Conservation (phyloP, 2,113 vertebrate species). For the Panthera leo region DNA sequence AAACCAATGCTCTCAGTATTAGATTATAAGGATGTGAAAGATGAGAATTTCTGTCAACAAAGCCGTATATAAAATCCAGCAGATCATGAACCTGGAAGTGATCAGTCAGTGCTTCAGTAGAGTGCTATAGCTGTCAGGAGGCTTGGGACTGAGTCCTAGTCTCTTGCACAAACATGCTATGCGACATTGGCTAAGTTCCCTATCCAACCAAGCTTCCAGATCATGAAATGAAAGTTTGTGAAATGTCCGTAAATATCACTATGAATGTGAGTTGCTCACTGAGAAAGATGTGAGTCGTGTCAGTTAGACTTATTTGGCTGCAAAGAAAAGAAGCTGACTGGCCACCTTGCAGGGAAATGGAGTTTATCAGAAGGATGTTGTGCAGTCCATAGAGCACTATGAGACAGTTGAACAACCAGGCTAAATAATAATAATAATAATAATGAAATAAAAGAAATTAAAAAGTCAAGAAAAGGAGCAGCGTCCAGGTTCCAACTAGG, state of each 20-base stretch:
- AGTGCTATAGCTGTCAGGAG: neutral
- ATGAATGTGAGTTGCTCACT: neutral
- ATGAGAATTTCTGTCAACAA: neutral
- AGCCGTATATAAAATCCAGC: neutral
- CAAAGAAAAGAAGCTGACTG: neutral
- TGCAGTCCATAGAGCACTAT: neutral
- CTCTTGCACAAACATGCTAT: neutral
- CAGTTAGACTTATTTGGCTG: conserved; percentile 31
- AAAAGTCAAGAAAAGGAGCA: neutral
- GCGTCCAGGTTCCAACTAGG: neutral
- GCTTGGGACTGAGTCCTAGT: neutral
- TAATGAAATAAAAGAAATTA: neutral
- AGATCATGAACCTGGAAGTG: neutral
- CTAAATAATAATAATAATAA: no score
- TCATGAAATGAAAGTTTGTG: neutral
- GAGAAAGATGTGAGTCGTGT: neutral
- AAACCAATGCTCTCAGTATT: conserved; percentile 12
- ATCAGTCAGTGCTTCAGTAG: neutral
- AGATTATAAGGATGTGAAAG: neutral
- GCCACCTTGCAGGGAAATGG: neutral
- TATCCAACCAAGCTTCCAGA: neutral
- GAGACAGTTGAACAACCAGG: neutral
- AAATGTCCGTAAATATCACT: neutral
- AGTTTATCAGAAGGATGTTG: conserved; percentile 6
- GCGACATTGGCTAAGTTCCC: neutral